These are phyloP conservation scores for Aethina tumida DNA, from an alignment of 1,140 invertebrate genomes.

Conservation along the genomic window DNA sequence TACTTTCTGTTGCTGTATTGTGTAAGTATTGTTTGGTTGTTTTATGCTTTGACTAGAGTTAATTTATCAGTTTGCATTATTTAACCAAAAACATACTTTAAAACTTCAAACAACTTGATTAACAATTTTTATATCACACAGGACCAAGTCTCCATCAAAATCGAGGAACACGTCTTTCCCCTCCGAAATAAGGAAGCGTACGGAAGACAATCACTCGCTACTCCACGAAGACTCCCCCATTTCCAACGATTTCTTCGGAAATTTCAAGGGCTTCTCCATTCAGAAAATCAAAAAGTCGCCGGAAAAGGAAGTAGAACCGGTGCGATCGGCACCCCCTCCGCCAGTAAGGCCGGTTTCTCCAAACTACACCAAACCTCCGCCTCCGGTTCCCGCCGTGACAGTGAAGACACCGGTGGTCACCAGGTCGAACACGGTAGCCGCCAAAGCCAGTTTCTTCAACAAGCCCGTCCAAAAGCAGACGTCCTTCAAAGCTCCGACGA, in stretches of 20 bases:
- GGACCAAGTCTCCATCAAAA: constrained; percentile 38
- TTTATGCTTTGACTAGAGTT: too few relatives aligned
- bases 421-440: constrained; percentile 22
- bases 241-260: constrained; percentile 59
- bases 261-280: constrained; percentile 75
- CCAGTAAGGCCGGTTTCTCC: constrained; percentile 22
- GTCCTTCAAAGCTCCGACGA: constrained; percentile 23
- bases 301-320: constrained; percentile 36
- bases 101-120: too few relatives aligned
- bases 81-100: too few relatives aligned
- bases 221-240: constrained; percentile 27
- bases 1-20: too few relatives aligned
- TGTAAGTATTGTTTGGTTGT: too few relatives aligned
- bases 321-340: constrained; percentile 39
- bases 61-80: too few relatives aligned
- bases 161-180: constrained; percentile 44
- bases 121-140: too few relatives aligned
- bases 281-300: constrained; percentile 50
- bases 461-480: constrained; percentile 24
- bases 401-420: constrained; percentile 36
- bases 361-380: constrained; percentile 25
- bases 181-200: constrained; percentile 40
- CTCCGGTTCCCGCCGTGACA: constrained; percentile 32
- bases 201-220: constrained; percentile 43
- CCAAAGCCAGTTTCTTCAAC: constrained; percentile 26